Evolutionary conservation across 1,140 invertebrate species (phyloP).

Genomic region (Zophobas atratus): DNA sequence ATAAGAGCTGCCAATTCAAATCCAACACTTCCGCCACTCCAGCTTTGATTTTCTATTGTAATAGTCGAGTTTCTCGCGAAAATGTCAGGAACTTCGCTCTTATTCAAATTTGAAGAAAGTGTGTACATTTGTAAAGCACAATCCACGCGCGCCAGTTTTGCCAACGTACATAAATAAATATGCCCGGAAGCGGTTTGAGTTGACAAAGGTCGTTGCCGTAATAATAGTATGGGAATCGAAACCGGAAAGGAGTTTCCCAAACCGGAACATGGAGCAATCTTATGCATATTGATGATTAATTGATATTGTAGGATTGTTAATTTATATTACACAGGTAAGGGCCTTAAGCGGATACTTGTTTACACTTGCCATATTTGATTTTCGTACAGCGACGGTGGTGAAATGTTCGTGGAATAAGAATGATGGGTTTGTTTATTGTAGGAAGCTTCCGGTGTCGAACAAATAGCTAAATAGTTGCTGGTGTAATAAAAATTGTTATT

Average conservation of each 20-base stretch:
- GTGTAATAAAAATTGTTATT: too few relatives aligned
- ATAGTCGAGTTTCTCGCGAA: slow-evolving; percentile 9
- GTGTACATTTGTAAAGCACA: background rate
- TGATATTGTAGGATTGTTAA: background rate
- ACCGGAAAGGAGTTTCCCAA: slow-evolving; percentile 30
- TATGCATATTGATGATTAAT: slow-evolving; percentile 21
- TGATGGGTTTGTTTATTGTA: background rate
- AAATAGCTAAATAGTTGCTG: too few relatives aligned
- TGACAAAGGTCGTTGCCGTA: slow-evolving; percentile 35
- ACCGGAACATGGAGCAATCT: slow-evolving; percentile 33
- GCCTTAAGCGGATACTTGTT: slow-evolving; percentile 22
- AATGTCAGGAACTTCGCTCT: slow-evolving; percentile 9
- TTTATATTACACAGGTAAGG: background rate
- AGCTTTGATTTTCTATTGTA: background rate
- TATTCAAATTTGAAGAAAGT: slow-evolving; percentile 36
- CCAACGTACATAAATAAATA: background rate
- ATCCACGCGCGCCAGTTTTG: slow-evolving; percentile 3
- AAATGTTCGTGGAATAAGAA: slow-evolving; percentile 8
- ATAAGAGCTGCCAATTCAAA: slow-evolving; percentile 29
- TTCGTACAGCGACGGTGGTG: background rate
- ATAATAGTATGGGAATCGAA: slow-evolving; percentile 17
- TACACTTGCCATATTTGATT: slow-evolving; percentile 17
- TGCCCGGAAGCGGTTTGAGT: slow-evolving; percentile 4
- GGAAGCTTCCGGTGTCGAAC: too few relatives aligned
- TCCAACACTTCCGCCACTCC: slow-evolving; percentile 15